Evolutionary conservation across 1,140 invertebrate species (phyloP), one percentile per base, ranked within the genome.

Genomic region (Drosophila bocki): DNA sequence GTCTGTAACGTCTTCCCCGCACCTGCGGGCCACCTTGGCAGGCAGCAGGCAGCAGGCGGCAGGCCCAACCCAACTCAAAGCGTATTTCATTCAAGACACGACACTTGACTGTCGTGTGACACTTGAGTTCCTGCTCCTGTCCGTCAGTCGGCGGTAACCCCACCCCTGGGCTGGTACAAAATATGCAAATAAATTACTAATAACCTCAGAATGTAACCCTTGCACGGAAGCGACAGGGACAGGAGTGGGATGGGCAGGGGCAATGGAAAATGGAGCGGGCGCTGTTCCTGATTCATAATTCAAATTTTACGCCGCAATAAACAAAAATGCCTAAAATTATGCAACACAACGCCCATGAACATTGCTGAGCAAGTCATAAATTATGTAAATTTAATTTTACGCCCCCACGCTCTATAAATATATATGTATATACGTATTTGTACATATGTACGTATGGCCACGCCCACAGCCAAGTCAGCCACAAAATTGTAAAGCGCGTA

Each of bases 311-410:
- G 84, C 84, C 84, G 85, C 85, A 87, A 87, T 87, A 87, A 87
- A 87, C 84, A 87, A 90, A 87, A 87, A 87, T 87, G 84, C 84
- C 84, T 87, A 90, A 87, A 87, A 87, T 87, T 87, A 90, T 87
- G 84, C 84, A 87, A 87, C 85, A 79, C 67, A 88, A 82, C 77
- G 77, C 84, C 82, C 84, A 78, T 80, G 83, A 82, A 69, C 82
- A 90, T 81, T 85, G 86, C 85, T 82, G 85, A 88, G 85, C 88
- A 88, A 88, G 85, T 91, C 86, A 91, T 91, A 88, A 91, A 91
- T 88, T 88, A 88, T 88, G 85, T 88, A 91, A 91, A 91, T 88
- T 88, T 91, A 91, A 88, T 88, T 88, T 90, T 82, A 85, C 81
- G 65, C 82, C 86, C 74, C 80, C 53, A 51, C 41, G 58, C 44